These are phyloP conservation scores for Drosophila kokeensis DNA, from an alignment of 2,888 invertebrate genomes.

Conservation along the genomic window DNA sequence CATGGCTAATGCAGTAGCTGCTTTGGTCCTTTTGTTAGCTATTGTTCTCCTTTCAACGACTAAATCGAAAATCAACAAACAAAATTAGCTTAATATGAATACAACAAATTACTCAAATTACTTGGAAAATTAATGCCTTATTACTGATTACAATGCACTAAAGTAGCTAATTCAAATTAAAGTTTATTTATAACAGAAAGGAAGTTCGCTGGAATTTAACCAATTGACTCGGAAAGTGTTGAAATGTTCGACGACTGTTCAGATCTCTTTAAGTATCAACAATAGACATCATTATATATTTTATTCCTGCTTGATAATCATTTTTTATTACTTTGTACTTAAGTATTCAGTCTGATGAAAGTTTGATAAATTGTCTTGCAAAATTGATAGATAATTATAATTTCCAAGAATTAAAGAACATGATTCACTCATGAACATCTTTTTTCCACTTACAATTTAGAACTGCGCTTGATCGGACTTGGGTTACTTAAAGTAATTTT, in stretches of 20 bases:
- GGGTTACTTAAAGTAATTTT: background rate
- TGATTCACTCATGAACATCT: background rate
- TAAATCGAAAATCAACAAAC: conserved; percentile 32
- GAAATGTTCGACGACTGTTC: background rate
- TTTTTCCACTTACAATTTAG: background rate
- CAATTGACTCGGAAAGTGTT: background rate
- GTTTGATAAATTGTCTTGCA: background rate
- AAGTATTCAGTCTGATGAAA: background rate
- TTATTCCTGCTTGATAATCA: background rate
- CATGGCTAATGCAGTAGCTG: conserved; percentile 39
- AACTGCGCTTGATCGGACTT: background rate
- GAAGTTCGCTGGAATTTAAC: background rate
- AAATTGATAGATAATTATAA: background rate
- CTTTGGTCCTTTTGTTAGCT: conserved; percentile 11
- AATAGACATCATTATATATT: background rate
- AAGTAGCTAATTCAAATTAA: background rate
- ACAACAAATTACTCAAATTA: conserved; percentile 35
- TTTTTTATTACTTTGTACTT: background rate
- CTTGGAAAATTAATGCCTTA: conserved; percentile 29
- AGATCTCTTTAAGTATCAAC: background rate
- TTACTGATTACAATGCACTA: conserved; percentile 8
- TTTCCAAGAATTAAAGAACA: background rate
- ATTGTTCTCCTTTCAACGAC: conserved; percentile 28
- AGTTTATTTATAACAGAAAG: background rate
- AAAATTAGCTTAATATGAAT: conserved; percentile 26